Percentiles rank a stretch among this genome's conserved stretches.
Evolutionary conservation across 2,113 vertebrate species (phyloP).

Genomic region (Corythornis madagascariensis): DNA sequence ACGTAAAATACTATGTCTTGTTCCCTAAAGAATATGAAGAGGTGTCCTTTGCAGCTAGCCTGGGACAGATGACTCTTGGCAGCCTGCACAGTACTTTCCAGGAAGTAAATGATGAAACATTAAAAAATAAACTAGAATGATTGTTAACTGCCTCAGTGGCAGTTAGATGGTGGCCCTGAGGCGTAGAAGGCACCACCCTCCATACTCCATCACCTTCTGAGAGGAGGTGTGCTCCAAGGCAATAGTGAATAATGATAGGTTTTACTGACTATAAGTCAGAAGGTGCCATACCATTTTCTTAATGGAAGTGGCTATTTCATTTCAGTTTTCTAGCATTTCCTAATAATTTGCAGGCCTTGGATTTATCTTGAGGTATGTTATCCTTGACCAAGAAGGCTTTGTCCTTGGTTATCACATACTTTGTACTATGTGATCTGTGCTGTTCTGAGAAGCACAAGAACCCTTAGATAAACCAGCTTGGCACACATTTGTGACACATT

Average conservation of each 20-base stretch:
- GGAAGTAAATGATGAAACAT: background rate
- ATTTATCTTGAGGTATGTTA: background rate
- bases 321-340: background rate
- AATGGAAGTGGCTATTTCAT: background rate
- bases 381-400: background rate
- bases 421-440: background rate
- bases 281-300: background rate
- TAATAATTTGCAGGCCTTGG: background rate
- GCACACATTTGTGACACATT: background rate
- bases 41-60: background rate
- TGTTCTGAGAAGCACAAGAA: slow-evolving; percentile 1
- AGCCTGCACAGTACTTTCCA: background rate
- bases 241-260: rapidly evolving
- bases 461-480: background rate
- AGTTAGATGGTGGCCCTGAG: rapidly evolving
- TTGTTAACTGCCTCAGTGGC: background rate
- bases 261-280: background rate
- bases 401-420: background rate
- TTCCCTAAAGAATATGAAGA: background rate
- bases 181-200: background rate
- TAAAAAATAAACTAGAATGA: background rate
- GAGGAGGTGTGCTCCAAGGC: background rate
- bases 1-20: background rate
- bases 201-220: background rate
- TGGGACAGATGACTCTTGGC: background rate